Conservation (phyloP, 2,888 invertebrate species). For the Trichopria drosophilae region DNA sequence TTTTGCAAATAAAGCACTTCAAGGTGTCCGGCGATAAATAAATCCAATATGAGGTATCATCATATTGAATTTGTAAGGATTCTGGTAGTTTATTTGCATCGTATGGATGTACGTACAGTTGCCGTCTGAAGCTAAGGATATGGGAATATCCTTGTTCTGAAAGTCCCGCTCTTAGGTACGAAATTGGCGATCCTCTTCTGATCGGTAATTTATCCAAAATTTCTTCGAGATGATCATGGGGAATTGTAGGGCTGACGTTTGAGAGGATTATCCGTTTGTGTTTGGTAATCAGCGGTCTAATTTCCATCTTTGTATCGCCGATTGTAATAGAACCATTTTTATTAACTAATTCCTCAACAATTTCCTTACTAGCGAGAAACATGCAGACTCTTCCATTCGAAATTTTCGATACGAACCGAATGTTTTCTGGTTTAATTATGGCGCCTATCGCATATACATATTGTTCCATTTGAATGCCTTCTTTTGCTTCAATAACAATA, state of each 20-base stretch:
- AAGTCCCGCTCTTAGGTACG: slow-evolving; percentile 37
- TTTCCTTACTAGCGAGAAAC: slow-evolving; percentile 13
- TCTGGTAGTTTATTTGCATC: too few relatives aligned
- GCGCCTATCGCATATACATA: slow-evolving; percentile 15
- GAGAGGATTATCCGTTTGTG: slow-evolving; percentile 30
- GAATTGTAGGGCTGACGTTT: slow-evolving; percentile 36
- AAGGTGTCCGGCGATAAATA: too few relatives aligned
- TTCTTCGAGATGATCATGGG: slow-evolving; percentile 4
- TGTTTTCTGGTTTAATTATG: slow-evolving; percentile 11
- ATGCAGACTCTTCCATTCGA: slow-evolving; percentile 22
- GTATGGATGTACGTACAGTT: too few relatives aligned
- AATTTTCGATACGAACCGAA: slow-evolving; percentile 21
- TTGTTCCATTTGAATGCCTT: slow-evolving; percentile 13
- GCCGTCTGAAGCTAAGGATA: too few relatives aligned
- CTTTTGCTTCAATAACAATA: slow-evolving; percentile 16
- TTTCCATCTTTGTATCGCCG: slow-evolving; percentile 1
- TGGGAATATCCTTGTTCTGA: slow-evolving; percentile 33
- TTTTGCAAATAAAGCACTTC: too few relatives aligned
- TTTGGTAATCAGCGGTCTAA: slow-evolving; percentile 11
- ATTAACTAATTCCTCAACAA: slow-evolving; percentile 4
- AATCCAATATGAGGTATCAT: too few relatives aligned
- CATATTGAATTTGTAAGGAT: too few relatives aligned
- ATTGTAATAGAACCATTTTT: slow-evolving; percentile 27
- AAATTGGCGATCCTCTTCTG: slow-evolving; percentile 34
- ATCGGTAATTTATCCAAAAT: slow-evolving; percentile 29